These are phyloP conservation scores for Caenorhabditis brenneri DNA, from an alignment of 1,140 invertebrate species.

Conservation along the genomic window DNA sequence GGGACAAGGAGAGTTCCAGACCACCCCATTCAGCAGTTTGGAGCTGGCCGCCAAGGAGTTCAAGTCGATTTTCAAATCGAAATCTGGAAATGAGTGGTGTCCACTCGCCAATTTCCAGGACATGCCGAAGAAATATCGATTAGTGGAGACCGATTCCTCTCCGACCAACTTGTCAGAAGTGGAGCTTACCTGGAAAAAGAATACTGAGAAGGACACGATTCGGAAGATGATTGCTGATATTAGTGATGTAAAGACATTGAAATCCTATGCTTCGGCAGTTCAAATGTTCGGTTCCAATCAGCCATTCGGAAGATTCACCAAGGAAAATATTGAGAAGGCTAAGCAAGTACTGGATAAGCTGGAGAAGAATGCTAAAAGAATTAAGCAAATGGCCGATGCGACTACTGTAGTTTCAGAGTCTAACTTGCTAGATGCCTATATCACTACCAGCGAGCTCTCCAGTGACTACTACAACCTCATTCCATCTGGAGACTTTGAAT, in stretches of 20 bases:
- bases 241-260: constrained; percentile 30
- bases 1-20: constrained; percentile 60
- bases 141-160: constrained; percentile 71
- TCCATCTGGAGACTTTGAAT: constrained; percentile 72
- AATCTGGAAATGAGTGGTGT: constrained; percentile 74
- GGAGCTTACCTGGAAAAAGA: constrained; percentile 45
- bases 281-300: neutral
- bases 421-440: constrained; percentile 53
- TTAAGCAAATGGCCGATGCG: constrained; percentile 35
- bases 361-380: constrained; percentile 30
- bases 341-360: constrained; percentile 59
- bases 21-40: constrained; percentile 73
- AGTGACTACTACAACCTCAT: constrained; percentile 74
- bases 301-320: constrained; percentile 71
- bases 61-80: constrained; percentile 74
- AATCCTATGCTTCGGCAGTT: neutral
- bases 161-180: constrained; percentile 63
- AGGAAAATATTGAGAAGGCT: constrained; percentile 69
- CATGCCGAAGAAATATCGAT: constrained; percentile 73
- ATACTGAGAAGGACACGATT: constrained; percentile 24
- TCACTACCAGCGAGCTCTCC: constrained; percentile 68
- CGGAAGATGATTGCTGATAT: constrained; percentile 32
- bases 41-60: constrained; percentile 74
- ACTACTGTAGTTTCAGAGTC: constrained; percentile 59
- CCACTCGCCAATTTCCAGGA: constrained; percentile 71